Evolutionary conservation across 1,140 invertebrate species (phyloP).

Genomic region (Leptinotarsa lineolata): DNA sequence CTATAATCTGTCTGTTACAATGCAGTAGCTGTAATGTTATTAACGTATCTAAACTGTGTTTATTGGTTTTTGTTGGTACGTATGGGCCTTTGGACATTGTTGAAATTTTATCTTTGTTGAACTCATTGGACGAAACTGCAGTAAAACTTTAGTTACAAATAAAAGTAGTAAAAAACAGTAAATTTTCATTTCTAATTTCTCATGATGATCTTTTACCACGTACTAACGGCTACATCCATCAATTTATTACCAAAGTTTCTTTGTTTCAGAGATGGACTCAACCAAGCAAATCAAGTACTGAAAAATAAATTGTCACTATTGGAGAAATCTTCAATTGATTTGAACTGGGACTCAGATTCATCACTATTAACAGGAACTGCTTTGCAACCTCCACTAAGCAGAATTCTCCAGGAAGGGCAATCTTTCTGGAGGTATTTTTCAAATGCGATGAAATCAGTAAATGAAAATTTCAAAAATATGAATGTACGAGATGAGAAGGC

Average conservation of each 20-base stretch:
- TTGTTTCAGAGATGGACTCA: slow-evolving; percentile 42
- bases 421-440: slow-evolving; percentile 46
- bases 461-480: slow-evolving; percentile 33
- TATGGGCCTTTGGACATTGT: no score
- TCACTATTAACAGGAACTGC: slow-evolving; percentile 43
- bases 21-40: no score
- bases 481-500: slow-evolving; percentile 43
- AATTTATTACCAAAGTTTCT: background rate
- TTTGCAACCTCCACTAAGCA: slow-evolving; percentile 43
- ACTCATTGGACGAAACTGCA: no score
- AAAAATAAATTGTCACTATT: slow-evolving; percentile 46
- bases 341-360: slow-evolving; percentile 46
- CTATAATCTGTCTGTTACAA: no score
- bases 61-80: no score
- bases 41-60: no score
- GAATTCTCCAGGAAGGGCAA: slow-evolving; percentile 42
- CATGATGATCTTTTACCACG: no score
- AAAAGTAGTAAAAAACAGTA: no score
- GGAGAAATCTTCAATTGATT: slow-evolving; percentile 44
- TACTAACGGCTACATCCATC: no score
- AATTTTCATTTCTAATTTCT: no score
- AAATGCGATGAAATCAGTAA: slow-evolving; percentile 38
- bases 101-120: no score
- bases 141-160: no score
- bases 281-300: slow-evolving; percentile 41